Percentiles rank a stretch among this genome's conserved stretches.
These are phyloP conservation scores for Styela plicata DNA, from an alignment of 23 tunicate species.

Conservation along the genomic window DNA sequence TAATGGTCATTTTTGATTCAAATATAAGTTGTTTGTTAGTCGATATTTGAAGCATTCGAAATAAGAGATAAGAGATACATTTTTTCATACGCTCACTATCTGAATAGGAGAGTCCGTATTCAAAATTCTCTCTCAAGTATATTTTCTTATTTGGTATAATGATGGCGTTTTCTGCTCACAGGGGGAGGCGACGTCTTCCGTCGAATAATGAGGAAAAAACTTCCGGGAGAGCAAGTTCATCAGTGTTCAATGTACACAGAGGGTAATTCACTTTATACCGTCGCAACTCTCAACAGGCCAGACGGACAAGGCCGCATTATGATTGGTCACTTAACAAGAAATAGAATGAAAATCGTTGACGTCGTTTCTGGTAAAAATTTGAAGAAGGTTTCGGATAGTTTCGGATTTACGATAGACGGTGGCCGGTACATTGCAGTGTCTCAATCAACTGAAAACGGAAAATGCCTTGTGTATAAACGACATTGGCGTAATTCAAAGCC, in stretches of 20 bases:
- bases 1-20: too few species aligned
- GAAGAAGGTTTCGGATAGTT: slow-evolving; percentile 43
- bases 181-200: slow-evolving; percentile 35
- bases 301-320: slow-evolving; percentile 62
- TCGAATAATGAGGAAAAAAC: slow-evolving; percentile 56
- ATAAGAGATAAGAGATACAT: too few species aligned
- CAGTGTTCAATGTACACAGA: slow-evolving; percentile 65
- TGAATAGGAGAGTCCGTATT: too few species aligned
- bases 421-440: slow-evolving; percentile 40
- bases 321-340: slow-evolving; percentile 39
- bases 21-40: too few species aligned
- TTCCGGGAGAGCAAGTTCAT: slow-evolving; percentile 29
- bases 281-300: slow-evolving; percentile 31
- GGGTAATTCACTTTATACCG: slow-evolving; percentile 39
- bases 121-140: too few species aligned
- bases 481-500: slow-evolving; percentile 21
- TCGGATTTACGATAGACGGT: slow-evolving; percentile 31
- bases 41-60: too few species aligned
- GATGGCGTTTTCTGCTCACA: background rate
- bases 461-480: slow-evolving; percentile 48
- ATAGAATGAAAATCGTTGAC: slow-evolving; percentile 46
- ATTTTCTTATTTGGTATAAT: too few species aligned
- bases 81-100: too few species aligned
- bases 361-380: slow-evolving; percentile 23
- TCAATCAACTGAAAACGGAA: slow-evolving; percentile 43